Evolutionary conservation across 1,140 invertebrate genomes (phyloP).

Genomic region (Rhizoglyphus robini): DNA sequence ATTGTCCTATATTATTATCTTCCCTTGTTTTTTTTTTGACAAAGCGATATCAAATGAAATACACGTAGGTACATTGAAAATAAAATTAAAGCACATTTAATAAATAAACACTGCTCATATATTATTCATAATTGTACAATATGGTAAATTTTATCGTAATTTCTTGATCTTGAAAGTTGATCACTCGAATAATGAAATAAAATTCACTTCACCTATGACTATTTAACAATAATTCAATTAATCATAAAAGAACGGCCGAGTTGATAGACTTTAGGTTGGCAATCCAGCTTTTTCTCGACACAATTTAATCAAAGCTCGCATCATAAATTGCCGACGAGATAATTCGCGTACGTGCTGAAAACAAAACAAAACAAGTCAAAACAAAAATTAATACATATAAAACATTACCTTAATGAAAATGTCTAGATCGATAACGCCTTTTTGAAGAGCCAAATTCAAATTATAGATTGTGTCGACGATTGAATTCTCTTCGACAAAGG

Average conservation of each 20-base stretch:
- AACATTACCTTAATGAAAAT: conserved; percentile 63
- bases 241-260: not conserved
- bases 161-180: too few relatives aligned
- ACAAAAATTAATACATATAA: not conserved
- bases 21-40: too few relatives aligned
- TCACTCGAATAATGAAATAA: too few relatives aligned
- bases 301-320: conserved; percentile 85
- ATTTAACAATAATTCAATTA: too few relatives aligned
- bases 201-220: too few relatives aligned
- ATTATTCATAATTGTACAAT: too few relatives aligned
- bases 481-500: conserved; percentile 94
- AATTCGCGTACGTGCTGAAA: conserved; percentile 72
- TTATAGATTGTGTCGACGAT: conserved; percentile 97
- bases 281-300: conserved; percentile 90
- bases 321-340: conserved; percentile 87
- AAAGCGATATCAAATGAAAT: too few relatives aligned
- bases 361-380: not conserved
- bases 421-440: conserved; percentile 84
- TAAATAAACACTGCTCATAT: too few relatives aligned
- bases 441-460: conserved; percentile 84
- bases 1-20: too few relatives aligned
- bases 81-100: too few relatives aligned
- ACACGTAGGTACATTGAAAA: too few relatives aligned
- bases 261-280: conserved; percentile 32
- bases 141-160: too few relatives aligned